Conservation (phyloP, 2,888 invertebrate genomes). For the Nemoura dubitans region DNA sequence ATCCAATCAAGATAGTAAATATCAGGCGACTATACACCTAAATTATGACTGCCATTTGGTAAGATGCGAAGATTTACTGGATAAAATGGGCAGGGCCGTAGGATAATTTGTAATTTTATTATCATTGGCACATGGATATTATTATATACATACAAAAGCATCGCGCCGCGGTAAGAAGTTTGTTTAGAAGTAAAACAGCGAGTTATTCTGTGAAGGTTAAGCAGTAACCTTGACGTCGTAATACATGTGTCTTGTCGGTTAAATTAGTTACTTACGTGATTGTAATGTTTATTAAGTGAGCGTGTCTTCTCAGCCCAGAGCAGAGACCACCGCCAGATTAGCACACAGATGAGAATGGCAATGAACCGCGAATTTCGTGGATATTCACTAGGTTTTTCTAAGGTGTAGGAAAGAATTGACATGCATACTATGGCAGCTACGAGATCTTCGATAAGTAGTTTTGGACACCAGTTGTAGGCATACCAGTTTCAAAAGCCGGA, state of each 20-base stretch:
- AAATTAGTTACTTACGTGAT: conserved; percentile 12
- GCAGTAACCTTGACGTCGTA: neutral
- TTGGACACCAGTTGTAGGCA: too few relatives aligned
- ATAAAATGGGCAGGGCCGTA: neutral
- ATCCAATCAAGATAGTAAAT: neutral
- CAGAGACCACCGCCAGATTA: neutral
- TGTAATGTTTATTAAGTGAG: neutral
- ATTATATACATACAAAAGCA: neutral
- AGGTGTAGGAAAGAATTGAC: too few relatives aligned
- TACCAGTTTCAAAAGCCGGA: too few relatives aligned
- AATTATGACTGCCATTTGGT: neutral
- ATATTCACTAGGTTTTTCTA: too few relatives aligned
- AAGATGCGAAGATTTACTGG: neutral
- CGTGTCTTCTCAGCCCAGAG: neutral
- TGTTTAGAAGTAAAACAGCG: neutral
- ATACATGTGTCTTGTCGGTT: neutral
- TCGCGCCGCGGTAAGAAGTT: neutral
- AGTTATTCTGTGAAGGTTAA: conserved; percentile 12
- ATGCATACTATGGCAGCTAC: too few relatives aligned
- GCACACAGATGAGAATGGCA: too few relatives aligned
- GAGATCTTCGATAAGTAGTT: too few relatives aligned
- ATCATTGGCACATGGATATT: neutral
- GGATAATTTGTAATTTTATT: neutral
- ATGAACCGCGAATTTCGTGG: too few relatives aligned
- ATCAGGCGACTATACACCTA: neutral